phyloP scores from a whole-genome alignment of 2,888 invertebrate genomes.

The Rhingia rostrata region DNA sequence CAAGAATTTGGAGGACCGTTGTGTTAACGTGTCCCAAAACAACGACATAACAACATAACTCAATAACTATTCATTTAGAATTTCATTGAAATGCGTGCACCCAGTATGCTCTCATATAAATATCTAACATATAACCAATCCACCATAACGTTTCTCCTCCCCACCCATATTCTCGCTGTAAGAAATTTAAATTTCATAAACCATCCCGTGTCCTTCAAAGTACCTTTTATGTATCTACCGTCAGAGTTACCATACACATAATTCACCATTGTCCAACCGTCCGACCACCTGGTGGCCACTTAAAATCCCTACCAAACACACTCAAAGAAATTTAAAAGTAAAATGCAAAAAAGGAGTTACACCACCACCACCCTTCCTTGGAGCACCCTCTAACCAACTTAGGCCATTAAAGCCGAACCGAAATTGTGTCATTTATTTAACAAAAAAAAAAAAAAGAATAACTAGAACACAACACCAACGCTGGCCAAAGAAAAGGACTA shows the following conservation, averaged over 20 bases:
- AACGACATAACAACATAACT: too few species aligned
- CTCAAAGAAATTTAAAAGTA: conserved; percentile 26
- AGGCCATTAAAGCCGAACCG: conserved; percentile 56
- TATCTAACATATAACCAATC: too few species aligned
- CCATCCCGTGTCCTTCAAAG: conserved; percentile 29
- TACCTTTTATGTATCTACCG: neutral
- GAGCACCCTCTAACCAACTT: conserved; percentile 29
- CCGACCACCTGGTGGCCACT: conserved; percentile 62
- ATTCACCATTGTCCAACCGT: conserved; percentile 40
- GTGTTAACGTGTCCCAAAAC: too few species aligned
- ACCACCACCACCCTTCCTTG: conserved; percentile 26
- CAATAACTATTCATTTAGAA: too few species aligned
- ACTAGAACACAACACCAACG: conserved; percentile 32
- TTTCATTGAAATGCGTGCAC: too few species aligned
- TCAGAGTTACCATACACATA: conserved; percentile 4
- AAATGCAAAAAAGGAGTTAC: conserved; percentile 61
- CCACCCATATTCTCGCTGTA: neutral
- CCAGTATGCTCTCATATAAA: too few species aligned
- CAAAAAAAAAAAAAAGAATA: conserved; percentile 41
- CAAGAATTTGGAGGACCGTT: too few species aligned
- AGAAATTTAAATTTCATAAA: conserved; percentile 28
- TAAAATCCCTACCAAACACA: conserved; percentile 43
- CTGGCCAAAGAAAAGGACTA: conserved; percentile 23
- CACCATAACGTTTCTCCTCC: too few species aligned
- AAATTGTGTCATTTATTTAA: conserved; percentile 71